Base-by-base conservation (phyloP, 2,113 vertebrate species). In the Mesitornis unicolor region DNA sequence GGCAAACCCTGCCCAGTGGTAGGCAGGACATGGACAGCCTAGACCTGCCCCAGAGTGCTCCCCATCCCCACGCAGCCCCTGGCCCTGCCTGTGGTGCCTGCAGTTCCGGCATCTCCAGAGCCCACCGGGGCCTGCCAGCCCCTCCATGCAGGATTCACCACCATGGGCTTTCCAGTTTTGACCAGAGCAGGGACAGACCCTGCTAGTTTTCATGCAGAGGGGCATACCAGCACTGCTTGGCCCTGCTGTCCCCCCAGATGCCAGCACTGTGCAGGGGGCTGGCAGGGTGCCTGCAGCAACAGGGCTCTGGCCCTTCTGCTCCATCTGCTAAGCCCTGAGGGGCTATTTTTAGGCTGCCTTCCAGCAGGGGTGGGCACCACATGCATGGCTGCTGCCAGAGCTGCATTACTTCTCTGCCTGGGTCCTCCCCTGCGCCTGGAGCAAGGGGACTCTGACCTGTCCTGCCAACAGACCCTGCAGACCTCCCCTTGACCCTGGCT, bases 91-190 rank as follows among this genome's bases (percentile, higher is more conserved):
- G 25, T 40, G 42, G 14, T 71, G 18, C 35, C 42, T 1, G 2
- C 40, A 71, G 19, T 20, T 14, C 36, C 2, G 0, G 33, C 31
- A 26, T 33, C 20, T 67, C 36, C 3, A 1, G 33, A 82, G 47
- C 21, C 25, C 65, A 16, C 25, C 3, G 7, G 25, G 10, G 9
- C 12, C 29, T 81, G 56, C 29, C 33, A 54, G 57, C 31, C 21
- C 21, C 6, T 3, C 29, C 0, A 0, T 38, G 43, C n/a, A 65
- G 28, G n/a, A 11, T n/a, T 18, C 50, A 59, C 29, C 0, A 0
- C 20, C 6, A 1, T 26, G 40, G 56, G 7, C 24, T 82, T 67
- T 43, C 24, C 56, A 74, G 10, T 81, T 93, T 59, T 48, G 77
- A 43, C 45, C 40, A 82, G 64, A 42, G 50, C 19, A 56, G 50